These are phyloP conservation scores for Phenganax subtilis DNA, from an alignment of 92 coral and sea anemone genomes.

Conservation along the genomic window DNA sequence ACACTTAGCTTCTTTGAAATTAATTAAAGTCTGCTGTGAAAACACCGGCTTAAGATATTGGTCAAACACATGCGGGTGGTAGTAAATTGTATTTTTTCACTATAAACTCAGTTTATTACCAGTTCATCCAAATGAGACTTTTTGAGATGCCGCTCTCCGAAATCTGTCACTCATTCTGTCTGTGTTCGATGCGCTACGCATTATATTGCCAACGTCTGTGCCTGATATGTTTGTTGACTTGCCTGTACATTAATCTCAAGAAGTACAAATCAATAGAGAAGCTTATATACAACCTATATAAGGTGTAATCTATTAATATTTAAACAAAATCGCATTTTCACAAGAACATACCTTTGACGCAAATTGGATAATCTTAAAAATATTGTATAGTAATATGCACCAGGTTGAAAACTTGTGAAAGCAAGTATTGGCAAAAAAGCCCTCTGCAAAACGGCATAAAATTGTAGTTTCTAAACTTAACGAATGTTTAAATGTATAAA, in stretches of 20 bases:
- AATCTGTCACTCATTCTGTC: conserved; percentile 17
- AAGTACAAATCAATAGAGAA: conserved; percentile 27
- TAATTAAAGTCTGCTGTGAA: conserved; percentile 46
- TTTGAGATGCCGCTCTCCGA: conserved; percentile 10
- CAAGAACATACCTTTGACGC: not conserved
- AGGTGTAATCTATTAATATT: conserved; percentile 2
- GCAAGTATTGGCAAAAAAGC: not conserved
- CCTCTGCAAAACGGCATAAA: not conserved
- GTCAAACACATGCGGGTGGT: conserved; percentile 48
- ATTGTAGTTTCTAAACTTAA: not conserved
- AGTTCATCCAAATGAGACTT: conserved; percentile 24
- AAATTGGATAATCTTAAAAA: not conserved
- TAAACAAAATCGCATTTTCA: not conserved
- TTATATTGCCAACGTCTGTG: conserved; percentile 16
- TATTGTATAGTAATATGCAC: not conserved
- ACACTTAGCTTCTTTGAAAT: conserved; percentile 42
- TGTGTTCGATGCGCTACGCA: conserved; percentile 11
- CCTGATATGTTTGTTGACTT: conserved; percentile 31
- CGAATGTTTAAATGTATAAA: not conserved
- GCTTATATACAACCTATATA: conserved; percentile 23
- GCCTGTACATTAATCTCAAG: conserved; percentile 21
- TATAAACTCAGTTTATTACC: conserved; percentile 22
- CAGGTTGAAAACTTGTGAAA: conserved; percentile 3
- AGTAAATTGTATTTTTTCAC: conserved; percentile 26
- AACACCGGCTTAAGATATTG: conserved; percentile 47